Evolutionary conservation across 64 coral and sea anemone species (phyloP).

Genomic region (Catalaphyllia jardinei): DNA sequence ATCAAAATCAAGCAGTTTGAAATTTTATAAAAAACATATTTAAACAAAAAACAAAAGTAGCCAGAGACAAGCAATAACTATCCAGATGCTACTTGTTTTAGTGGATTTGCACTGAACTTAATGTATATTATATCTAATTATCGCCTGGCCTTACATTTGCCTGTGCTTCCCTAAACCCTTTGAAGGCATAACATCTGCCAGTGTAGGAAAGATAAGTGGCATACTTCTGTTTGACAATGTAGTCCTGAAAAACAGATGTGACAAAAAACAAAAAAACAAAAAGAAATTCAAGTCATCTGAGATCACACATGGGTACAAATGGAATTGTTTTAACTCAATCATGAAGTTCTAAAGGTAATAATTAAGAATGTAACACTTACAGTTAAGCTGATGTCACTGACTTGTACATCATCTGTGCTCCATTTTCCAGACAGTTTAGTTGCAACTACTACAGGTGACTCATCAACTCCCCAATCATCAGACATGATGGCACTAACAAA

Average conservation of each 20-base stretch:
- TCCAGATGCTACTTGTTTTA: too few relatives aligned
- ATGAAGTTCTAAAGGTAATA: too few relatives aligned
- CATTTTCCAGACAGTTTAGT: conserved; percentile 99
- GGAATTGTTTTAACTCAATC: too few relatives aligned
- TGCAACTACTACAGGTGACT: conserved; percentile 74
- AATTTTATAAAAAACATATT: too few relatives aligned
- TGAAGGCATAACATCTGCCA: conserved; percentile 96
- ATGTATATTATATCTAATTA: not conserved
- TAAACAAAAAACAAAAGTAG: too few relatives aligned
- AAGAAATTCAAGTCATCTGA: not conserved
- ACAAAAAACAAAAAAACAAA: not conserved
- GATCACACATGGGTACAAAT: too few relatives aligned
- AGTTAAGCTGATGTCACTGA: conserved; percentile 99
- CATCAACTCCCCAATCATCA: conserved; percentile 89
- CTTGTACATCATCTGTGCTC: conserved; percentile 99
- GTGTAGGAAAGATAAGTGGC: conserved; percentile 94
- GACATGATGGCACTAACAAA: conserved; percentile 68
- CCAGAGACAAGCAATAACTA: too few relatives aligned
- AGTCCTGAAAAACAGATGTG: conserved; percentile 62
- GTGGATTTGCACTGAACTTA: too few relatives aligned
- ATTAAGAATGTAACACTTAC: conserved; percentile 48
- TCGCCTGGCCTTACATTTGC: conserved; percentile 36
- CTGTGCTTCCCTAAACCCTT: conserved; percentile 99
- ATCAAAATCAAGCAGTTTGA: too few relatives aligned
- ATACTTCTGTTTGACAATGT: conserved; percentile 99